Base-by-base conservation (phyloP, 2,888 invertebrate genomes). In the Pantelozetes paolii region DNA sequence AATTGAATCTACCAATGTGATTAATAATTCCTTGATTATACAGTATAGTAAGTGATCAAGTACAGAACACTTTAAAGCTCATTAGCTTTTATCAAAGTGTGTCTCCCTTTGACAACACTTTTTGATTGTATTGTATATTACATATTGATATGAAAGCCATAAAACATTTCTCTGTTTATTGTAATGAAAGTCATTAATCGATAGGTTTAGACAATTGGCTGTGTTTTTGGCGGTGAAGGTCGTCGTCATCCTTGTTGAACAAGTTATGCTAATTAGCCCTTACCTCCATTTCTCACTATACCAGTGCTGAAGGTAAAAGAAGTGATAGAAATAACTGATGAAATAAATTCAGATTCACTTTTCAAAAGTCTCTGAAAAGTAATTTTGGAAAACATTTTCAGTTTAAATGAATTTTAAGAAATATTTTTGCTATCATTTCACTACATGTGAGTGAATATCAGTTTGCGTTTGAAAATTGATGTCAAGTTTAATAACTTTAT, bases 401-500 rank as follows among this genome's bases (percentile, higher is more conserved):
- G 9, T 54, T 54, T 26, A 28, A 26, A 28, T n/a, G n/a, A n/a
- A n/a, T n/a, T 2, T 20, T 23, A 26, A 54, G 23, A 23, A 54
- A 50, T n/a, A 15, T 15, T 54, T 54, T 26, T 36, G 36, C 9
- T 36, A 8, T 5, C 5, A 36, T 36, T 36, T 5, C 5, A 36
- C 9, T 9, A 36, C 36, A 36, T 8, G 36, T 36, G 36, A 36
- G 36, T 36, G 36, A 32, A 59, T 6, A n/a, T 59, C 26, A 28
- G 57, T 28, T 13, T 2, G 9, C n/a, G 11, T 8, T 23, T 64
- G 6, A 57, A 26, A 36, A 64, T 64, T 64, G 36, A 36, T 64
- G 62, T 64, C 62, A 64, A 64, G 62, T 64, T 64, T 64, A 64
- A 36, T 57, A n/a, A n/a, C n/a, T n/a, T n/a, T n/a, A n/a, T n/a